Evolutionary conservation across 2,888 invertebrate species (phyloP), one percentile per base, ranked within the genome.

Genomic region (Megaustenia siamemsis): DNA sequence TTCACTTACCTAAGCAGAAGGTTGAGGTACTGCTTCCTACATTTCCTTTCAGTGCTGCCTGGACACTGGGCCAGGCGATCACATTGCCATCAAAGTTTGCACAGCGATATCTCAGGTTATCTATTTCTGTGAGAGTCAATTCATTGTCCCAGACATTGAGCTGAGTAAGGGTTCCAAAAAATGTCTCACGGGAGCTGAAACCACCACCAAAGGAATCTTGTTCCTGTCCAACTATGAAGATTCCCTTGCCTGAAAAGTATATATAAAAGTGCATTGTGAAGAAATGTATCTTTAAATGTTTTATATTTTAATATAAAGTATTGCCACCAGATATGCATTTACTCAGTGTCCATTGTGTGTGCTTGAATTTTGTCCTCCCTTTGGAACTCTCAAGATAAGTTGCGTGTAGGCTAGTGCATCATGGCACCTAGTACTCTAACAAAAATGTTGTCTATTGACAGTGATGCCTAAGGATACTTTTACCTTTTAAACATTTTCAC

Each of bases 201-300:
- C 95, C 95, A 3, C 96, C 96, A 0, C 96, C 96, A 8, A 95
- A 86, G 15, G 93, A 91, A 90, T 96, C 96, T 92, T 96, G 96
- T 89, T 96, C 96, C 93, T 96, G 96, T 0, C 96, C 96, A 83
- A 96, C 93, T 5, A 96, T 95, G 86, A 96, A 93, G 82, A 94
- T 95, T 15, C 96, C 96, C 82, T 95, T 93, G 83, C 92, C 94
- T 94, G 88, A 43, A 86, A 49, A 8, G 15, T 28, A 49, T 82
- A 84, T 40, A 76, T 40, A 32, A 49, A 28, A 49, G 2, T n/a
- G n/a, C n/a, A n/a, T n/a, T n/a, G n/a, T n/a, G n/a, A n/a, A n/a
- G n/a, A n/a, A n/a, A n/a, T n/a, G n/a, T n/a, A n/a, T n/a, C n/a
- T n/a, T n/a, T n/a, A n/a, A n/a, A n/a, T n/a, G n/a, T n/a, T n/a